Base-by-base conservation (phyloP, 2,888 invertebrate genomes). In the Xanthia icteritia region DNA sequence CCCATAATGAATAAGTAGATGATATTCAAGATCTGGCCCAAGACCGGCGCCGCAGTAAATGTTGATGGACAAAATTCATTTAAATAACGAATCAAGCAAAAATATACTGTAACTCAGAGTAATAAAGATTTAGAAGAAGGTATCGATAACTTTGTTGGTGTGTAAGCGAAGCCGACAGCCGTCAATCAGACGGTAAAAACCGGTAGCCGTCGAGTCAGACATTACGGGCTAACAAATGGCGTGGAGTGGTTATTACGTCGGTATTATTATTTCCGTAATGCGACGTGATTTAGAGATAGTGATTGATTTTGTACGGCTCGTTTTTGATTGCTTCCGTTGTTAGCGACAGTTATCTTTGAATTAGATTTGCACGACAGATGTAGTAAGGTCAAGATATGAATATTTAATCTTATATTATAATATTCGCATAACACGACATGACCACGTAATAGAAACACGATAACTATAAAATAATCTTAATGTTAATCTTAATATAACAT, bases 171-270 rank as follows among this genome's bases (percentile, higher is more conserved):
- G 95, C 96, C 95, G 96, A 96, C 96, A 96, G 95, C 95, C 96
- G 96, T 96, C 96, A 96, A 96, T 96, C 96, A 95, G 93, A 92
- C 94, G 95, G 93, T 96, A 95, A 96, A 96, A 96, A 96, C 96
- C 96, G 96, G 96, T 96, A 96, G 96, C 96, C 90, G 94, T 91
- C 92, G 93, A 93, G 92, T 93, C 94, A 94, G 95, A 95, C 94
- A 92, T 94, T 94, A 93, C 94, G 92, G 95, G 95, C 94, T 93
- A 88, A 96, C 93, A 93, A 94, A 95, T 94, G 93, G 91, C 90
- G 90, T 95, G 91, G 95, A 96, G 95, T 91, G 89, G 90, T 90
- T 87, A 89, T 85, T 89, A 89, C 89, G 78, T 81, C 69, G 77
- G 76, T 89, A 86, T 89, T 31, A 88, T 89, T 89, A 89, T 89